A percentile compares a stretch with the other conserved stretches of the same genome.
phyloP scores from a whole-genome alignment of 2,113 vertebrate species.

The Ceuthmochares aereus region DNA sequence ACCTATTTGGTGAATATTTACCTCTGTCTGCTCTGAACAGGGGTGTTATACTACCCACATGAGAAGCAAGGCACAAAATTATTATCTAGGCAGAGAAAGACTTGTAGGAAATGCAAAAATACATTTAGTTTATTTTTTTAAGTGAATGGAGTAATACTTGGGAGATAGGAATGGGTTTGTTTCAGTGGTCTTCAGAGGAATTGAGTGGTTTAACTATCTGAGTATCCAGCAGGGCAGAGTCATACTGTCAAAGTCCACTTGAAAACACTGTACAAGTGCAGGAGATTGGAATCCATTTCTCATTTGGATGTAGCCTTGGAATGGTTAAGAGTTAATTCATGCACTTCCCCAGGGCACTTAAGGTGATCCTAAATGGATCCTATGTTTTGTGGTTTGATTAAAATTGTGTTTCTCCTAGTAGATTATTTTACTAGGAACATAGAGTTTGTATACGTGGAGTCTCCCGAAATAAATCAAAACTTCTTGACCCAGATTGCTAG shows the following conservation, averaged over 20 bases:
- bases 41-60: background rate
- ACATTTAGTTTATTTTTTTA: background rate
- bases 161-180: background rate
- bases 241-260: background rate
- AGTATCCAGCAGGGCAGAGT: background rate
- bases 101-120: background rate
- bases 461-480: background rate
- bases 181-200: background rate
- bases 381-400: background rate
- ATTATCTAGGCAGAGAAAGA: background rate
- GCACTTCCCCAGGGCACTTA: background rate
- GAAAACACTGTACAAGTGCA: background rate
- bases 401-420: background rate
- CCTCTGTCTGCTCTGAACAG: background rate
- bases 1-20: background rate
- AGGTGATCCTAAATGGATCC: background rate
- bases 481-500: accelerated
- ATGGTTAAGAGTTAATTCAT: background rate
- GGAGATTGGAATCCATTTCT: background rate
- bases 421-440: background rate
- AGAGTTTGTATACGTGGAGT: background rate
- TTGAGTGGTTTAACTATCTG: background rate
- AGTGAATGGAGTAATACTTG: background rate
- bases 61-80: background rate
- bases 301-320: background rate